Conservation (phyloP, 2,888 invertebrate species). For the Agriotes lineatus region DNA sequence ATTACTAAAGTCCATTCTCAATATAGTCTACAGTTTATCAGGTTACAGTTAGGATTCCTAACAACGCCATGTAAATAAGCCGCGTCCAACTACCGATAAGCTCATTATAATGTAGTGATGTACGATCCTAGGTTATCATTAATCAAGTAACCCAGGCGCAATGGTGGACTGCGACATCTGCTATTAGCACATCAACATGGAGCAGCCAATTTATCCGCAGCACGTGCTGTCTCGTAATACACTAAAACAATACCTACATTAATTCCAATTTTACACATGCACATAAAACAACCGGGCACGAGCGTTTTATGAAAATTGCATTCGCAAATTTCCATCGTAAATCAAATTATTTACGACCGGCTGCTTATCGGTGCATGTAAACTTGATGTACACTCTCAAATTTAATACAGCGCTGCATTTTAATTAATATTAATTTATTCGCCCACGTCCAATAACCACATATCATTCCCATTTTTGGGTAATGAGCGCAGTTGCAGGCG, state of each 20-base stretch:
- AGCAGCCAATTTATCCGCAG: constrained; percentile 42
- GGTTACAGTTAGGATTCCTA: too few species aligned
- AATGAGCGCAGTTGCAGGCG: too few species aligned
- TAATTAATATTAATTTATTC: background rate
- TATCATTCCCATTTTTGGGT: too few species aligned
- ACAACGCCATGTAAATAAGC: constrained; percentile 22
- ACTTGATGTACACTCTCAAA: constrained; percentile 3
- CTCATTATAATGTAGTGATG: constrained; percentile 50
- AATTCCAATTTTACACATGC: constrained; percentile 28
- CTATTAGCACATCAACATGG: constrained; percentile 51
- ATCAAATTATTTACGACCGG: constrained; percentile 16
- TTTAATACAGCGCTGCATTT: background rate
- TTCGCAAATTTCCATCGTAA: constrained; percentile 19
- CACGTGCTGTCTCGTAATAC: constrained; percentile 34
- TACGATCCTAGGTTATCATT: constrained; percentile 51
- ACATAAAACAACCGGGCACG: constrained; percentile 21
- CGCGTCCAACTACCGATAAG: constrained; percentile 42
- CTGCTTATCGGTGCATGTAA: constrained; percentile 17
- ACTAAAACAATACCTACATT: constrained; percentile 27
- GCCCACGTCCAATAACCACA: background rate
- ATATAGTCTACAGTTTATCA: too few species aligned
- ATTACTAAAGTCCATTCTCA: too few species aligned
- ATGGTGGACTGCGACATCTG: constrained; percentile 49
- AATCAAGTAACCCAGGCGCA: constrained; percentile 51
- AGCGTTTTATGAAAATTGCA: constrained; percentile 25